Percentiles rank a stretch among this genome's conserved stretches.
phyloP scores from a whole-genome alignment of 2,797 vertebrate species.

The Steatocranus sp. region DNA sequence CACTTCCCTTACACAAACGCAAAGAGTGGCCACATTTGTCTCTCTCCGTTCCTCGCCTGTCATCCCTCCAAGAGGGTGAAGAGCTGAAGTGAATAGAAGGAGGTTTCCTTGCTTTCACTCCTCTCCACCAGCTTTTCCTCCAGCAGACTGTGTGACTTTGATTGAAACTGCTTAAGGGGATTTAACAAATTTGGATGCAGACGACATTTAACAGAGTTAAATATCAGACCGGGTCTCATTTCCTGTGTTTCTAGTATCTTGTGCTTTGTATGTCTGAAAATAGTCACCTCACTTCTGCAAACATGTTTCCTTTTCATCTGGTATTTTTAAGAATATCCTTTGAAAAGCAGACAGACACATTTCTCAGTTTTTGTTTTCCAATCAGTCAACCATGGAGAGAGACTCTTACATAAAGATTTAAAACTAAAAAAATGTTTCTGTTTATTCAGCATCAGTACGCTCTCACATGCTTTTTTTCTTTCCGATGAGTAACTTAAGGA shows the following conservation, averaged over 20 bases:
- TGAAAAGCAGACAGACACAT: background rate
- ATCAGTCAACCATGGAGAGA: background rate
- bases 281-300: conserved; percentile 53
- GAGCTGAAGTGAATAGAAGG: background rate
- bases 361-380: background rate
- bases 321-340: background rate
- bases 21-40: background rate
- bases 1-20: background rate
- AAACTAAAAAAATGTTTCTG: background rate
- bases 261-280: background rate
- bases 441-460: conserved; percentile 30
- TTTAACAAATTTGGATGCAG: background rate
- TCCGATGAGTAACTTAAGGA: conserved; percentile 8
- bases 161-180: background rate
- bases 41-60: background rate
- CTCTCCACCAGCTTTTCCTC: background rate
- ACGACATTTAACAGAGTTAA: background rate
- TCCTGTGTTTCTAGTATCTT: conserved; percentile 3
- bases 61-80: background rate
- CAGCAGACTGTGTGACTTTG: background rate
- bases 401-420: background rate
- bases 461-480: conserved; percentile 30
- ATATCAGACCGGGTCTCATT: background rate
- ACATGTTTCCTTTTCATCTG: background rate
- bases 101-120: background rate